Base-by-base conservation (phyloP, 2,888 invertebrate species). In the Scaptomyza polygonia region DNA sequence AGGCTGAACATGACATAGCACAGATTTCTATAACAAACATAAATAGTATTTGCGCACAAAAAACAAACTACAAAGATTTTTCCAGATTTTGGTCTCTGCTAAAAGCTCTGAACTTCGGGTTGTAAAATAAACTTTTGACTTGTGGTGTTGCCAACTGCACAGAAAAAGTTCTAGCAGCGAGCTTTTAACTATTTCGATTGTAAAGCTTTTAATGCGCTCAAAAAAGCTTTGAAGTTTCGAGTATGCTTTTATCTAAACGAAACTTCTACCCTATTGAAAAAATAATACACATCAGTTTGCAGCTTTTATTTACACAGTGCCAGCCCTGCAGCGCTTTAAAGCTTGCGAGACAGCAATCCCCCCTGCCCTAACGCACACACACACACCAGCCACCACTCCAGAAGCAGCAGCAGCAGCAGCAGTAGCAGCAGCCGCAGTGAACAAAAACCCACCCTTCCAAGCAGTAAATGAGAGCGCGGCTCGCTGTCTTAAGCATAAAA, bases 1-100 rank as follows among this genome's bases (percentile, higher is more conserved):
- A 80, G 76, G 61, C 82, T 67, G 66, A 75, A 78, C 86, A 72
- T 83, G 86, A 78, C 70, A 67, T 40, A 45, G 55, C 59, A 53
- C 12, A 44, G 39, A 49, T 58, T 58, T 64, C 45, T 44, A 56
- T 55, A 59, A 36, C 36, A 36, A 36, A 36, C 36, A 49, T 30
- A 42, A 18, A 43, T 49, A 18, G 36, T 49, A 34, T 49, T n/a
- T n/a, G 0, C 36, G n/a, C 7, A 42, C 18, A 34, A 25, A 36
- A 48, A 56, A 52, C 16, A 21, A 56, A 49, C 14, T 61, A 18
- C 25, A 25, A 25, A 18, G 25, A 36, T 16, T 65, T 63, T 39
- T 27, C 44, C 39, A 45, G 14, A 25, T 6, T 21, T 4, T 9
- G 42, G 34, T 21, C 36, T 16, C 8, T 29, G 29, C 45, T 32